Percentiles rank a stretch among this genome's conserved stretches.
phyloP scores from a whole-genome alignment of 2,888 invertebrate species.

The Neelides folsomi region DNA sequence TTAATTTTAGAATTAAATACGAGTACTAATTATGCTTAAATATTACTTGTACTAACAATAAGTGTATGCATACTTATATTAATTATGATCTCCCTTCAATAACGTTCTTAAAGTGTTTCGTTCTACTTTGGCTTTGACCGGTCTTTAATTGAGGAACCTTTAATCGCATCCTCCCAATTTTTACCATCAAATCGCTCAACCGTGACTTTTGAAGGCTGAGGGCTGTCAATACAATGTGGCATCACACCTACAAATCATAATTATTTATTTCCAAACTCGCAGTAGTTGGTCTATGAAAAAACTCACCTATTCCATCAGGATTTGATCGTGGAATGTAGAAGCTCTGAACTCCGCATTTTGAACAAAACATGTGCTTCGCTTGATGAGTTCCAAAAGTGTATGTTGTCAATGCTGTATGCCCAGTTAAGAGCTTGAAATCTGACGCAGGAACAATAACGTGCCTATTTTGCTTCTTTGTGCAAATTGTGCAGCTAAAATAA shows the following conservation, averaged over 20 bases:
- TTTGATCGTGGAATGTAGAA: slow-evolving; percentile 44
- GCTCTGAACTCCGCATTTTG: slow-evolving; percentile 43
- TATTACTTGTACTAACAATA: no score
- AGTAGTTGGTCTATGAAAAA: not conserved
- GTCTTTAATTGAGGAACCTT: slow-evolving; percentile 2
- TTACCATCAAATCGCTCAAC: slow-evolving; percentile 21
- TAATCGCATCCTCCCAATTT: slow-evolving; percentile 21
- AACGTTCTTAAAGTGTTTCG: no score
- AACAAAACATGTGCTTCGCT: slow-evolving; percentile 42
- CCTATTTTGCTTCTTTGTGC: slow-evolving; percentile 41
- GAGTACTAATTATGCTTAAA: no score
- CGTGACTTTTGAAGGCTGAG: slow-evolving; percentile 15
- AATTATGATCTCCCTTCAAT: no score
- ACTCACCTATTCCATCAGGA: slow-evolving; percentile 41
- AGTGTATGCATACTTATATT: no score
- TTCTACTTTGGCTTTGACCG: slow-evolving; percentile 5
- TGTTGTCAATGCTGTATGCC: slow-evolving; percentile 38
- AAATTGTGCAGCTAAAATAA: slow-evolving; percentile 40
- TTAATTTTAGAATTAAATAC: not conserved
- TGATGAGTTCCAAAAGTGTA: slow-evolving; percentile 41
- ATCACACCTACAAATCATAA: slow-evolving; percentile 18
- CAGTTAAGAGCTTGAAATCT: slow-evolving; percentile 38
- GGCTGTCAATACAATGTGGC: slow-evolving; percentile 26
- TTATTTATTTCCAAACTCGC: not conserved
- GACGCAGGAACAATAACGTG: slow-evolving; percentile 41